phyloP scores from a whole-genome alignment of 2,888 invertebrate genomes.

The Daptonema setosum region DNA sequence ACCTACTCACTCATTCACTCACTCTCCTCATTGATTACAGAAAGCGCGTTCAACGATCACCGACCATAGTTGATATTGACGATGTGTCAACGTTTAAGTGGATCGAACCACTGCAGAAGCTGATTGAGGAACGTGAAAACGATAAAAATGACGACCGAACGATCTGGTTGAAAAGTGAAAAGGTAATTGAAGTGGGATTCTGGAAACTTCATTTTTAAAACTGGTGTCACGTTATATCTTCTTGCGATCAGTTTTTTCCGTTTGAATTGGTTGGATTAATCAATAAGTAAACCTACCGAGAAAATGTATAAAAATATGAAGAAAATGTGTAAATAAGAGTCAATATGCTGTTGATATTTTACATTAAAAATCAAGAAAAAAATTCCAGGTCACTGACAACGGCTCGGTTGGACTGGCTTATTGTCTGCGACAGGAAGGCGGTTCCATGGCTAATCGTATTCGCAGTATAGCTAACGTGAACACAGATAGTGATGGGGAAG shows the following conservation, averaged over 20 bases:
- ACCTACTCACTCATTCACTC: no score
- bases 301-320: no score
- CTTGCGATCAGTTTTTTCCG: no score
- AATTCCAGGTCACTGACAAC: slow-evolving; percentile 40
- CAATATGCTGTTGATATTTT: no score
- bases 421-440: slow-evolving; percentile 40
- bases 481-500: slow-evolving; percentile 14
- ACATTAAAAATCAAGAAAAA: no score
- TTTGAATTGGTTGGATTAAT: no score
- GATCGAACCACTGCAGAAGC: slow-evolving; percentile 19
- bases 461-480: slow-evolving; percentile 23
- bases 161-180: slow-evolving; percentile 37
- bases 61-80: slow-evolving; percentile 22
- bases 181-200: slow-evolving; percentile 22
- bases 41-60: slow-evolving; percentile 14
- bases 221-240: no score
- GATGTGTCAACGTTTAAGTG: slow-evolving; percentile 23
- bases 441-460: slow-evolving; percentile 21
- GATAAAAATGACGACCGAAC: slow-evolving; percentile 33
- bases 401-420: slow-evolving; percentile 71
- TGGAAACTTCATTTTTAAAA: no score
- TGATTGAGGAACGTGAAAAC: slow-evolving; percentile 41
- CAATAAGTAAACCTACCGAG: no score
- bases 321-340: no score
- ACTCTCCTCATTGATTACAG: no score